Evolutionary conservation across 1,140 invertebrate genomes (phyloP).

Genomic region (Phenacoccus solenopsis): DNA sequence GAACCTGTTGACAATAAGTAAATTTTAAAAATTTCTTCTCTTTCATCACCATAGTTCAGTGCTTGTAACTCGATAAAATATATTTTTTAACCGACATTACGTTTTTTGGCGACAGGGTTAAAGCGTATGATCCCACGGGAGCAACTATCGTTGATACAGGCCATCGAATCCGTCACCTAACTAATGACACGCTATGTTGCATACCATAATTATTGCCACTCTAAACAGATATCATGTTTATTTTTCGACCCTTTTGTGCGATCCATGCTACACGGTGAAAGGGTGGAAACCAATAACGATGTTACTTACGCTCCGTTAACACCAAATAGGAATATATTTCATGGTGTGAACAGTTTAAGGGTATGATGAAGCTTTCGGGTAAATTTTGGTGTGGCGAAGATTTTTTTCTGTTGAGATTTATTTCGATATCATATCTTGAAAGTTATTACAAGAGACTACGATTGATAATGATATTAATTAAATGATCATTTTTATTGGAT

Average conservation of each 20-base stretch:
- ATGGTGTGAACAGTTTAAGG: not conserved
- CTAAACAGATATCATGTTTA: slow-evolving; percentile 8
- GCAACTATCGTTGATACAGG: not conserved
- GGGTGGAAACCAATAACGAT: slow-evolving; percentile 5
- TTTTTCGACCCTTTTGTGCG: slow-evolving; percentile 10
- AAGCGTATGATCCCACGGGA: slow-evolving; percentile 1
- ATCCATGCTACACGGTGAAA: not conserved
- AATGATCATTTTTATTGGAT: too few species aligned
- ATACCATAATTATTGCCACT: slow-evolving; percentile 14
- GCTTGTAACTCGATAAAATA: too few species aligned
- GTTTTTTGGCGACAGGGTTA: not conserved
- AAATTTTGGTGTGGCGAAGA: too few species aligned
- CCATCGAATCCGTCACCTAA: slow-evolving; percentile 10
- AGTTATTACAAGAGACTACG: too few species aligned
- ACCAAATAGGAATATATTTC: slow-evolving; percentile 7
- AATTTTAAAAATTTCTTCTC: too few species aligned
- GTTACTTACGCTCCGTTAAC: slow-evolving; percentile 14
- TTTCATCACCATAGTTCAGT: too few species aligned
- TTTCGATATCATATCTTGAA: too few species aligned
- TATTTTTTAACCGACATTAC: not conserved
- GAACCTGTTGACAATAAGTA: too few species aligned
- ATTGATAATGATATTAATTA: too few species aligned
- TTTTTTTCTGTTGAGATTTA: too few species aligned
- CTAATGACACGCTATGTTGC: slow-evolving; percentile 17
- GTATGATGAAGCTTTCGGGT: too few species aligned